phyloP scores from a whole-genome alignment of 2,113 vertebrate species.

The Gorsachius goisagi region DNA sequence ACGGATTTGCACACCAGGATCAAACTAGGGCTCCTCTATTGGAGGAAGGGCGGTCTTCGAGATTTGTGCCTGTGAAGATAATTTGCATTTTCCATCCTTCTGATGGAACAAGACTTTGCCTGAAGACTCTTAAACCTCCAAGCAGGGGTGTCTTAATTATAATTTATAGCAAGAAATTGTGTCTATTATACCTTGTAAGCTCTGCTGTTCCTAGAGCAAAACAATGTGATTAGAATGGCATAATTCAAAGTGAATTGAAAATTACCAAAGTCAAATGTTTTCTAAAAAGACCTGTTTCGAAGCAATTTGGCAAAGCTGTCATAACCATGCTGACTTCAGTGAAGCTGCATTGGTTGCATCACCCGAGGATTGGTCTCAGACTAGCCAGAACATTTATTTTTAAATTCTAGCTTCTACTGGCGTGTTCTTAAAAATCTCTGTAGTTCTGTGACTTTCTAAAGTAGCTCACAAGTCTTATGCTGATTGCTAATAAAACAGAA shows the following conservation, averaged over 20 bases:
- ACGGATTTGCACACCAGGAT: neutral
- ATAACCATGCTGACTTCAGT: neutral
- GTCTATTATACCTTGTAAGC: neutral
- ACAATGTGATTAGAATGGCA: neutral
- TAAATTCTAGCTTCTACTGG: conserved; percentile 12
- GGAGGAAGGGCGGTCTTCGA: neutral
- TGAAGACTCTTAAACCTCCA: neutral
- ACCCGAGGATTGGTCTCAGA: neutral
- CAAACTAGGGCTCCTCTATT: neutral
- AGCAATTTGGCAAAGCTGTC: conserved; percentile 9
- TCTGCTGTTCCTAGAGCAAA: neutral
- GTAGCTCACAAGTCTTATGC: conserved; percentile 29
- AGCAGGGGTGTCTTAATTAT: neutral
- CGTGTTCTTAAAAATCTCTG: conserved; percentile 8
- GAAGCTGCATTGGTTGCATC: neutral
- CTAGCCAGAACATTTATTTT: conserved; percentile 54
- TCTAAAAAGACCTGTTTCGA: neutral
- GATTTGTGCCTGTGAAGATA: neutral
- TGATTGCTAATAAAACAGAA: conserved; percentile 49
- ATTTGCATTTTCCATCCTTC: neutral
- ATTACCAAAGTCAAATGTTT: neutral
- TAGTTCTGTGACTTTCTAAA: conserved; percentile 41
- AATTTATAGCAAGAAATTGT: neutral
- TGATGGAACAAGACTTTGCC: neutral
- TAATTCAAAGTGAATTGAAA: neutral